Evolutionary conservation across 2,797 vertebrate species (phyloP), one percentile per base, ranked within the genome.

Genomic region (Smutsia temminckii): DNA sequence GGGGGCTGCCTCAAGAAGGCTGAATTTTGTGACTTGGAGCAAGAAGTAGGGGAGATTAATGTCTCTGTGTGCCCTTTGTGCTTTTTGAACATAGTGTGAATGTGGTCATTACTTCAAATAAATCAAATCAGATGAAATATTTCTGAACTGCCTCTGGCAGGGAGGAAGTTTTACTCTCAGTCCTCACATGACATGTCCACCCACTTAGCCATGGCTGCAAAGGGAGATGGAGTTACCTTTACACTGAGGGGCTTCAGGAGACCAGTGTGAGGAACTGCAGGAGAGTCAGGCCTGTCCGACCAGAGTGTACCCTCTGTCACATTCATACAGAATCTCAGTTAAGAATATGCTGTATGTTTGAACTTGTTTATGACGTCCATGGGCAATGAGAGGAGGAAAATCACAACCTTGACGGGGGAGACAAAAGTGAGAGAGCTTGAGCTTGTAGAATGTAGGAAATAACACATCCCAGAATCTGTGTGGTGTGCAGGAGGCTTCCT

Each of bases 171-270:
- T 79, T 74, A 16, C 29, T 91, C 46, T 74, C 27, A 21, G 40
- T 37, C 8, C 16, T 63, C 14, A 78, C 49, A 20, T 16, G 34
- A 42, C 14, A 80, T 11, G 21, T 74, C 27, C 27, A 55, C 8
- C n/a, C 16, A 46, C 32, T 13, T 64, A 75, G 40, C 11, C 46
- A 9, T 8, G n/a, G 5, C 42, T 72, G 59, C 64, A 57, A 63
- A 84, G 34, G 21, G 8, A 40, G 40, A 1, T 81, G 6, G 9
- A 89, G 4, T 95, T 97, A 97, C 97, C 96, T 97, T 95, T 95
- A 53, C 97, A 97, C 1, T 53, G 49, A 83, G 97, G 97, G 2
- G 20, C 20, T 49, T 16, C 25, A 14, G 27, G 0, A 6, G 32
- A 83, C 96, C 91, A 97, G 5, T 0, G 2, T n/a, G 63, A 85